phyloP scores from a whole-genome alignment of 2,113 vertebrate species.

The Phylloscopus whistleri region DNA sequence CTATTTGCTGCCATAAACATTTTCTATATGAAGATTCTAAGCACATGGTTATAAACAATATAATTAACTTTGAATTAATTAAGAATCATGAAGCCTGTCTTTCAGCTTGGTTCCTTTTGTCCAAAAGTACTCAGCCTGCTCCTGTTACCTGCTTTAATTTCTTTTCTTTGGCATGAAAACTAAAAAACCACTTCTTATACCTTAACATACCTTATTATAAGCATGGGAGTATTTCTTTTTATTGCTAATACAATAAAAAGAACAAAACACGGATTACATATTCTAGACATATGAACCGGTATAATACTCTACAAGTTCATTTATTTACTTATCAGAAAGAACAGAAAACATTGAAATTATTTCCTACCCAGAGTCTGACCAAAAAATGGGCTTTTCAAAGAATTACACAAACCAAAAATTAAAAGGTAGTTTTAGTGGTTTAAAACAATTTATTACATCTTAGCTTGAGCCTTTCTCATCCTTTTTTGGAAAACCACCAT shows the following conservation, averaged over 20 bases:
- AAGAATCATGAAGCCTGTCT: conserved; percentile 63
- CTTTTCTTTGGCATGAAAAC: conserved; percentile 13
- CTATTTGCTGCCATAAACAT: conserved; percentile 73
- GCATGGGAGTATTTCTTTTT: background rate
- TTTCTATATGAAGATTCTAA: conserved; percentile 76
- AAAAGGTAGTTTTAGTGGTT: background rate
- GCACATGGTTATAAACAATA: conserved; percentile 67
- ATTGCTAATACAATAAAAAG: background rate
- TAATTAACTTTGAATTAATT: conserved; percentile 77
- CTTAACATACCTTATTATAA: background rate
- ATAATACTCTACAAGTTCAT: background rate
- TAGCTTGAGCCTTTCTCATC: background rate
- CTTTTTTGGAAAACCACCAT: background rate
- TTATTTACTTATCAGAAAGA: background rate
- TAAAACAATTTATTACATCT: background rate
- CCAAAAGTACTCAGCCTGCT: conserved; percentile 49
- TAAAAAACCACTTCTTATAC: background rate
- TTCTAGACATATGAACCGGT: background rate
- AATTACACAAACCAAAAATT: background rate
- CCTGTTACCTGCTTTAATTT: conserved; percentile 10
- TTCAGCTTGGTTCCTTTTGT: conserved; percentile 59
- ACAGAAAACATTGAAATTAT: background rate
- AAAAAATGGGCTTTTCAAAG: background rate
- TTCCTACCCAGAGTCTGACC: background rate
- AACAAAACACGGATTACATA: background rate